Conservation (phyloP, 64 coral and sea anemone genomes). For the Dendrophyllia cribrosa region DNA sequence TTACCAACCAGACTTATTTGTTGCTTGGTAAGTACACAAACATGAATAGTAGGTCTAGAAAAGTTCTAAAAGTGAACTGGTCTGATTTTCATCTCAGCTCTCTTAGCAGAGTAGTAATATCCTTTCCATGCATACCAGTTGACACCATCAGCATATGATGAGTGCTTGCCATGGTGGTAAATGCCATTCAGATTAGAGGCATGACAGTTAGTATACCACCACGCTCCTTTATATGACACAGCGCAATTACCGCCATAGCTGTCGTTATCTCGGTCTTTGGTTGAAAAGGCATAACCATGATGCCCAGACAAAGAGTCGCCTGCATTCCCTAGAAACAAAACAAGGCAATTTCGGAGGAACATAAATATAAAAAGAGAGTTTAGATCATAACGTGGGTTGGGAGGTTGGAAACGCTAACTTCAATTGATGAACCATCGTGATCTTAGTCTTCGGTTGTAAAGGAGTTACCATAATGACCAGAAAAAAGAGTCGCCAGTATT, state of each 20-base stretch:
- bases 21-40: neutral
- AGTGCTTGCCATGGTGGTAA: conserved; percentile 24
- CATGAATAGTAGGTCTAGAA: neutral
- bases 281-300: conserved; percentile 23
- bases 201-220: conserved; percentile 30
- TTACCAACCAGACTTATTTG: too few relatives aligned
- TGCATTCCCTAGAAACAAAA: conserved; percentile 18
- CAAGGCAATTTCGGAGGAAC: neutral
- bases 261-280: conserved; percentile 55
- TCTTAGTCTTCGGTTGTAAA: too few relatives aligned
- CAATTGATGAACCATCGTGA: too few relatives aligned
- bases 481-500: too few relatives aligned
- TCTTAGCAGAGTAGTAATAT: conserved; percentile 29
- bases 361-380: too few relatives aligned
- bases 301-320: conserved; percentile 15
- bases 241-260: neutral
- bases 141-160: conserved; percentile 4
- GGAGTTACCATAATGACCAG: too few relatives aligned
- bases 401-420: too few relatives aligned
- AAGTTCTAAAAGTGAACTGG: neutral
- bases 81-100: conserved; percentile 58
- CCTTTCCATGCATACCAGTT: conserved; percentile 33
- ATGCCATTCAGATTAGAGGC: conserved; percentile 32
- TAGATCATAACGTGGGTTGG: too few relatives aligned
- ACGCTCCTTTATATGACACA: conserved; percentile 29